Evolutionary conservation across 2,797 vertebrate genomes (phyloP).

Genomic region (Hydrophis major): DNA sequence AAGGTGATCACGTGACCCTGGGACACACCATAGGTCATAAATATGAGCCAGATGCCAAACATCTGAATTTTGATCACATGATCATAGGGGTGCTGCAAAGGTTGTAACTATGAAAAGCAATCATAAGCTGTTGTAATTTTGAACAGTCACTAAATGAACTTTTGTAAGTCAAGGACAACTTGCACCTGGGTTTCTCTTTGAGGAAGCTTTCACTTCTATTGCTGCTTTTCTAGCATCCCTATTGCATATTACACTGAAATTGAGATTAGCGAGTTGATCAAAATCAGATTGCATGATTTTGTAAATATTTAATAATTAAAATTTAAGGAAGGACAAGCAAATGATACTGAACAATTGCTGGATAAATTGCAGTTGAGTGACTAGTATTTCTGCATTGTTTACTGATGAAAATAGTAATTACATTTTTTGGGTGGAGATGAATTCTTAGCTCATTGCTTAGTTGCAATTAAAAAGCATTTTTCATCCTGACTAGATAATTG

Average conservation of each 20-base stretch:
- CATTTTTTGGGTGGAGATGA: background rate
- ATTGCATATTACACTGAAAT: background rate
- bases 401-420: background rate
- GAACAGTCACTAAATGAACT: background rate
- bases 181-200: background rate
- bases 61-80: background rate
- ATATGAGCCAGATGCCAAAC: background rate
- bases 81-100: background rate
- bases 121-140: background rate
- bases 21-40: too few species aligned
- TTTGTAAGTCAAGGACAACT: background rate
- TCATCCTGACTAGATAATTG: background rate
- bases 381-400: background rate
- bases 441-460: background rate
- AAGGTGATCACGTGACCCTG: background rate
- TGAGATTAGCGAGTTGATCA: background rate
- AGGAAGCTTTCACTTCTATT: background rate
- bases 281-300: background rate
- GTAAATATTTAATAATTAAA: background rate
- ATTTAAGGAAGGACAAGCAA: background rate
- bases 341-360: background rate
- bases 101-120: background rate
- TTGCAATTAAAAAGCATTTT: background rate
- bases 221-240: background rate
- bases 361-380: background rate